Percentiles rank a stretch among this genome's conserved stretches.
These are phyloP conservation scores for Diachasmimorpha longicaudata DNA, from an alignment of 1,140 invertebrate genomes.

Conservation along the genomic window DNA sequence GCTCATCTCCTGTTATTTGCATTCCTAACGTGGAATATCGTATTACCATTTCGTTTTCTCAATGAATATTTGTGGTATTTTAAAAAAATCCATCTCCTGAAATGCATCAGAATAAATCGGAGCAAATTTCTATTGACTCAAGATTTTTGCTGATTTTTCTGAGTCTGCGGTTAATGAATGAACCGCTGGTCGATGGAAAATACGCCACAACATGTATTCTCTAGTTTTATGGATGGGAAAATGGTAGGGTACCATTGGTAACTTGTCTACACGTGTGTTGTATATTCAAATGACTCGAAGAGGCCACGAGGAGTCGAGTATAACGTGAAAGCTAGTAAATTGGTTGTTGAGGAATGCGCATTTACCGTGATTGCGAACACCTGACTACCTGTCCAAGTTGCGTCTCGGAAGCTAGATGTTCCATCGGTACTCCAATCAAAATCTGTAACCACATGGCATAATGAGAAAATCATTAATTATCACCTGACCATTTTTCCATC, in stretches of 20 bases:
- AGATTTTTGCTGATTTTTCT: no score
- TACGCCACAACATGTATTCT: neutral
- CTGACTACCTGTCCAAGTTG: conserved; percentile 33
- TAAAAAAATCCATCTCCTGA: no score
- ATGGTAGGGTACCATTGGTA: neutral
- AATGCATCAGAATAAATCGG: no score
- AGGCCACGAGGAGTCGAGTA: conserved; percentile 31
- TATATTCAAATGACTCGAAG: conserved; percentile 23
- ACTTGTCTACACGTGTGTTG: neutral
- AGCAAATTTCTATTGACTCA: no score
- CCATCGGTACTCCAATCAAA: neutral
- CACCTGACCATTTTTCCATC: no score
- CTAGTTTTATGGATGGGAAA: neutral
- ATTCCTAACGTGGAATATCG: neutral
- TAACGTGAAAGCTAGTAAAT: conserved; percentile 53
- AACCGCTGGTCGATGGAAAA: neutral
- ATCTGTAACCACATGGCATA: conserved; percentile 14
- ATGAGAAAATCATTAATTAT: neutral
- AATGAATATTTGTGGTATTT: neutral
- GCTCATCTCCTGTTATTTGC: neutral
- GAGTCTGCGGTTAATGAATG: neutral
- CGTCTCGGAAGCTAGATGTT: neutral
- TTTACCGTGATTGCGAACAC: conserved; percentile 51
- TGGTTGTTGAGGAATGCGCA: conserved; percentile 46
- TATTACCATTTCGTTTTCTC: neutral